Percentiles rank a stretch among this genome's conserved stretches.
Evolutionary conservation across 92 coral and sea anemone species (phyloP).

Genomic region (Epizoanthus rinbou): DNA sequence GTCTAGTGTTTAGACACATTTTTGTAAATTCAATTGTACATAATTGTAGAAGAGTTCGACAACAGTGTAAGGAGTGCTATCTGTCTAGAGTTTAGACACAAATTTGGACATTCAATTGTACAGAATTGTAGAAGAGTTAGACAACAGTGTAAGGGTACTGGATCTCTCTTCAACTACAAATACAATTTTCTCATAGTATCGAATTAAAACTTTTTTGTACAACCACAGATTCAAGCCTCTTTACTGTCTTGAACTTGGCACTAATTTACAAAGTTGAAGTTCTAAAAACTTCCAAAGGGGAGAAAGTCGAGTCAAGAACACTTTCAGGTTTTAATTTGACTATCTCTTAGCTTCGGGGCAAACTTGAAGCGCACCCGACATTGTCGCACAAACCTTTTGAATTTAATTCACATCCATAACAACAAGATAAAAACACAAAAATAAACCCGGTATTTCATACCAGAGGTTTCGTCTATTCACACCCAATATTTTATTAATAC

Average conservation of each 20-base stretch:
- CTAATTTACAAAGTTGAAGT: slow-evolving; percentile 46
- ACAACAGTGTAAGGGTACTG: no score
- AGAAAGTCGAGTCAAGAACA: slow-evolving; percentile 84
- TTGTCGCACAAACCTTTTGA: slow-evolving; percentile 55
- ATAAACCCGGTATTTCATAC: slow-evolving; percentile 63
- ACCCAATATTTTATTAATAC: slow-evolving; percentile 43
- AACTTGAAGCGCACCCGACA: slow-evolving; percentile 45
- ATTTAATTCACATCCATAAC: slow-evolving; percentile 42
- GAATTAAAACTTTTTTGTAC: slow-evolving; percentile 40
- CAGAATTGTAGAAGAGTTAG: no score
- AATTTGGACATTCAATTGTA: no score
- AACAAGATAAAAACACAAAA: slow-evolving; percentile 47
- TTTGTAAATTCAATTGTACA: no score
- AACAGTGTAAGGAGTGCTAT: no score
- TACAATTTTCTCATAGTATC: slow-evolving; percentile 53
- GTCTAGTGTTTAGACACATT: no score
- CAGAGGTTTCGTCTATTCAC: slow-evolving; percentile 46
- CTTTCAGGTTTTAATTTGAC: slow-evolving; percentile 32
- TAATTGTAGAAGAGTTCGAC: no score
- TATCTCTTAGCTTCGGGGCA: slow-evolving; percentile 35
- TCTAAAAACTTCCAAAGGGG: slow-evolving; percentile 41
- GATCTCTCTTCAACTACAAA: slow-evolving; percentile 72
- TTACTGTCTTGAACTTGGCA: slow-evolving; percentile 31
- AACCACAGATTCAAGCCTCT: slow-evolving; percentile 29
- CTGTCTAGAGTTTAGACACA: no score